Conservation (phyloP, 2,113 vertebrate species). For the Alethe diademata region DNA sequence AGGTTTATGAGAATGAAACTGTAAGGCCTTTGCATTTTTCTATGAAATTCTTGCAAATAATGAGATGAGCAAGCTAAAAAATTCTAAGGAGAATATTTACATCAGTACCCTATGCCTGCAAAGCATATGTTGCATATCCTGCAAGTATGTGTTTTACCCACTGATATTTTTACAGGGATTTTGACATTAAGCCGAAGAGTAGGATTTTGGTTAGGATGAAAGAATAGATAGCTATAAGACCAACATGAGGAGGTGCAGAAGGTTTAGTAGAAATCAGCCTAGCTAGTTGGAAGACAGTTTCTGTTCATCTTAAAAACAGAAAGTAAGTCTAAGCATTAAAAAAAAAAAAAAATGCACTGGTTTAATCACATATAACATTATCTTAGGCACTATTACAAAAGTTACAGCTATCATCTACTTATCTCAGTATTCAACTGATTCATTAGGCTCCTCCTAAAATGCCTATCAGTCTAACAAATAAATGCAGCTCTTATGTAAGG, state of each 20-base stretch:
- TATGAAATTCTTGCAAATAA: neutral
- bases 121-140: neutral
- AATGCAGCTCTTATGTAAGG: neutral
- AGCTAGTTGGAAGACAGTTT: neutral
- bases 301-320: neutral
- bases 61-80: neutral
- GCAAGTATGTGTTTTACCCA: neutral
- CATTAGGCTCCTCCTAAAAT: neutral
- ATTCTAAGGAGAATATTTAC: neutral
- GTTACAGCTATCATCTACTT: neutral
- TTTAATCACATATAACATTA: neutral
- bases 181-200: neutral
- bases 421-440: neutral
- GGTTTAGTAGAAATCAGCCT: neutral
- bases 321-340: neutral
- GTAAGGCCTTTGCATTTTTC: neutral
- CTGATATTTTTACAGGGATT: neutral
- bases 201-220: neutral
- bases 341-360: neutral
- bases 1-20: neutral
- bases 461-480: neutral
- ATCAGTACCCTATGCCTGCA: neutral
- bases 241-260: neutral
- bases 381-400: neutral
- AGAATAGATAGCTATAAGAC: neutral